These are phyloP conservation scores for Cyphomyrus discorhynchus DNA, from an alignment of 2,113 vertebrate species.

Conservation along the genomic window DNA sequence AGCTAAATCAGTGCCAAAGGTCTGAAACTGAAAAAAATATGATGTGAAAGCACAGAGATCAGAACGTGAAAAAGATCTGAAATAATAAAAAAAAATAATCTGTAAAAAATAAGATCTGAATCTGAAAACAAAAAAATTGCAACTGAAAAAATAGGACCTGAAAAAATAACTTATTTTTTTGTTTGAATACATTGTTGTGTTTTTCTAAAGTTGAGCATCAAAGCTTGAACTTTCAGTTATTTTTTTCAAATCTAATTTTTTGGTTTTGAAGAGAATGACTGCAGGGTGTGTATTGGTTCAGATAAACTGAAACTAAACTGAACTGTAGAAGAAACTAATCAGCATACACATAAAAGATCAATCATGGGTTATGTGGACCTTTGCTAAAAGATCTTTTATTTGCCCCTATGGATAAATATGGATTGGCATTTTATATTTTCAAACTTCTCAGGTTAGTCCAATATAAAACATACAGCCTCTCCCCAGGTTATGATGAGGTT, in stretches of 20 bases:
- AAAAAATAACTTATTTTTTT: too few species aligned
- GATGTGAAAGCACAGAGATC: too few species aligned
- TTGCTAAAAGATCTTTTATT: background rate
- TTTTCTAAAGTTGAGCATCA: background rate
- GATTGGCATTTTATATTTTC: background rate
- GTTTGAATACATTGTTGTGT: background rate
- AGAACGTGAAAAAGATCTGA: too few species aligned
- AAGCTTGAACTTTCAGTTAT: background rate
- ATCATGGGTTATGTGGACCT: background rate
- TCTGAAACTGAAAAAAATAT: background rate
- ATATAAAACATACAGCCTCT: background rate
- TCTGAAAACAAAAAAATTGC: background rate
- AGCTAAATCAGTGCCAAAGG: background rate
- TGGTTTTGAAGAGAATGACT: background rate
- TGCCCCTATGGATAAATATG: background rate
- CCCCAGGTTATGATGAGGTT: background rate
- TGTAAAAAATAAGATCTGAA: background rate
- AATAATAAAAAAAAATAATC: too few species aligned
- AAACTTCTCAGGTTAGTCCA: background rate
- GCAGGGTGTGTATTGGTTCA: background rate
- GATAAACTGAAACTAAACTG: background rate
- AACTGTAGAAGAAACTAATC: background rate
- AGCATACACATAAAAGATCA: background rate
- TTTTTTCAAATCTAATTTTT: background rate
- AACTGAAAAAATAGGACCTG: background rate